phyloP scores from a whole-genome alignment of 2,797 vertebrate species.

The Moxostoma hubbsi region DNA sequence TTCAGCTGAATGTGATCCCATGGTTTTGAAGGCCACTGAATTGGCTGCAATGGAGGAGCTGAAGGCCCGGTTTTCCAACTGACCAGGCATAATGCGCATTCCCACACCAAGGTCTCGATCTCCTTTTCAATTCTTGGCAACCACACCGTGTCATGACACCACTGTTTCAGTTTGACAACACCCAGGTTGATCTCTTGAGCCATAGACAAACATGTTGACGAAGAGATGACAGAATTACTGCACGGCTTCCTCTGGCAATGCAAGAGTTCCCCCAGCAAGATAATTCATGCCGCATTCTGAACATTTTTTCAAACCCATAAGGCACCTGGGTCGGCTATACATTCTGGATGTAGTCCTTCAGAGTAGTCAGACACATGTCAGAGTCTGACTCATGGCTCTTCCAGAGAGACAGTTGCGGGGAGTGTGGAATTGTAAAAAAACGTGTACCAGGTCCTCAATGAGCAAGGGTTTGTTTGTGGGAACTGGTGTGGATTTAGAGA shows the following conservation, averaged over 20 bases:
- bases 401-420: too few relatives aligned
- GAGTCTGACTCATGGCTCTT: too few relatives aligned
- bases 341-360: too few relatives aligned
- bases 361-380: too few relatives aligned
- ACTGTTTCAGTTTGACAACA: too few relatives aligned
- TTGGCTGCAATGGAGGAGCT: too few relatives aligned
- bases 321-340: conserved; percentile 7
- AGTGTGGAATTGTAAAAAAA: too few relatives aligned
- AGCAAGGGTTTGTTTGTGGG: too few relatives aligned
- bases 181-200: neutral
- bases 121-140: neutral
- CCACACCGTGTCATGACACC: neutral
- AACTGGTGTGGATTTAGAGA: too few relatives aligned
- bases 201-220: neutral
- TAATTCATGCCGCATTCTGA: neutral
- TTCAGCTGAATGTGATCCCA: too few relatives aligned
- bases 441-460: too few relatives aligned
- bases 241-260: neutral
- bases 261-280: neutral
- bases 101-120: neutral
- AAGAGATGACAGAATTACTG: neutral
- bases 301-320: neutral
- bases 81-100: neutral
- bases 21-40: too few relatives aligned
- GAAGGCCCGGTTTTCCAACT: neutral